Evolutionary conservation across 2,113 vertebrate species (phyloP).

Genomic region (Antennarius striatus): DNA sequence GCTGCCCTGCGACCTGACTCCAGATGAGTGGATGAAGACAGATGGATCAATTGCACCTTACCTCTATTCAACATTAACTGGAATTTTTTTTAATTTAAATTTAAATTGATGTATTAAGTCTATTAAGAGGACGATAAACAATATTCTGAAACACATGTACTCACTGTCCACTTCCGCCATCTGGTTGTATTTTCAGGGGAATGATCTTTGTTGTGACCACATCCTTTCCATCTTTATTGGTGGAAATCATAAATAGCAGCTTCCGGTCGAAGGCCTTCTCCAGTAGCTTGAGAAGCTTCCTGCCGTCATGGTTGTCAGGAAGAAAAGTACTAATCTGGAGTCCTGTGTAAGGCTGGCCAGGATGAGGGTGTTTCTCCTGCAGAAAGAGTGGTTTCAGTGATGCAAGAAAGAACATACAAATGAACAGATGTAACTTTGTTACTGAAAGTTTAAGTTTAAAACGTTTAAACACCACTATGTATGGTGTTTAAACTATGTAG

Average conservation of each 20-base stretch:
- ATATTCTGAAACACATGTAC: conserved; percentile 6
- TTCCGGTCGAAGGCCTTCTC: conserved; percentile 63
- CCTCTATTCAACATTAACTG: too few species aligned
- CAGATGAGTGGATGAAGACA: too few species aligned
- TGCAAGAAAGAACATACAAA: too few species aligned
- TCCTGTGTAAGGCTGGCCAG: conserved; percentile 58
- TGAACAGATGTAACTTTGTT: too few species aligned
- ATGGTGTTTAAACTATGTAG: too few species aligned
- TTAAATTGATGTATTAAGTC: too few species aligned
- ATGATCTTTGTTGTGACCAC: conserved; percentile 43
- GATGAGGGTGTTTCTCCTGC: conserved; percentile 69
- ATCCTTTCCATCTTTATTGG: conserved; percentile 47
- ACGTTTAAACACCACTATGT: too few species aligned
- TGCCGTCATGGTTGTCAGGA: conserved; percentile 66
- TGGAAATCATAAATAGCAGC: conserved; percentile 65
- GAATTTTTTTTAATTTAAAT: too few species aligned
- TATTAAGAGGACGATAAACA: too few species aligned
- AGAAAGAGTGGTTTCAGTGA: background rate
- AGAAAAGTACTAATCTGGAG: conserved; percentile 54
- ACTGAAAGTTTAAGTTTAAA: too few species aligned
- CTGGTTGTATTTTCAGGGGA: conserved; percentile 58
- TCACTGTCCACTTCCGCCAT: conserved; percentile 47
- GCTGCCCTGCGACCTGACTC: too few species aligned
- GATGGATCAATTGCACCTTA: too few species aligned
- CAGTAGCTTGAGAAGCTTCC: conserved; percentile 51